Conservation (phyloP, 2,113 vertebrate species). For the Plectropomus leopardus region DNA sequence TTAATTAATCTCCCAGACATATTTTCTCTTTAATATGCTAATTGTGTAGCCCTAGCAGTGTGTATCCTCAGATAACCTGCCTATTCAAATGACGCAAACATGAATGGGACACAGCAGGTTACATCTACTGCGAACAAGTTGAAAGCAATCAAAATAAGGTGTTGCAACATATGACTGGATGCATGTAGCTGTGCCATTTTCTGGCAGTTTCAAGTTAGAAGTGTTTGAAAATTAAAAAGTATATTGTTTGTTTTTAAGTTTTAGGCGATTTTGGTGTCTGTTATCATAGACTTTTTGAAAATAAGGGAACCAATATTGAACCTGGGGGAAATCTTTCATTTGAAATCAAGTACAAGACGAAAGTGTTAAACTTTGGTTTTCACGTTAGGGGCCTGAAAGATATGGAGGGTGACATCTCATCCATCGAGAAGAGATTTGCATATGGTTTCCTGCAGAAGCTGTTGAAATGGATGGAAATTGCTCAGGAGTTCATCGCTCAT, state of each 20-base stretch:
- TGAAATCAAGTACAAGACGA: background rate
- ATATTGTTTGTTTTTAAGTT: background rate
- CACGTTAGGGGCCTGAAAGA: conserved; percentile 91
- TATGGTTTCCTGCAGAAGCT: conserved; percentile 96
- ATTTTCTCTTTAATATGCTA: background rate
- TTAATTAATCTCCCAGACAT: background rate
- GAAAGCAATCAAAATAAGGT: background rate
- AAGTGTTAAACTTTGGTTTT: conserved; percentile 22
- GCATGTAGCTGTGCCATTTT: background rate
- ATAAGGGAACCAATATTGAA: background rate
- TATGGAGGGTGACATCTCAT: conserved; percentile 95
- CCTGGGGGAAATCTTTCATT: background rate
- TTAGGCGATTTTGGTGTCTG: too few relatives aligned
- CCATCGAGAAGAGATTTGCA: conserved; percentile 95
- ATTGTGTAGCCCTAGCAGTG: background rate
- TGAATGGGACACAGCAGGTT: conserved; percentile 12
- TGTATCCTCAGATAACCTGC: background rate
- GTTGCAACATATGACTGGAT: background rate
- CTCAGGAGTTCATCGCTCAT: conserved; percentile 96
- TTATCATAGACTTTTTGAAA: background rate
- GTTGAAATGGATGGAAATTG: conserved; percentile 95
- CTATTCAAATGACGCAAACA: background rate
- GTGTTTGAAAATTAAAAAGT: background rate
- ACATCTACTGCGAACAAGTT: background rate
- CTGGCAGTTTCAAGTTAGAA: background rate